A percentile compares a stretch with the other conserved stretches of the same genome.
These are phyloP conservation scores for Anas flavirostris DNA, from an alignment of 2,797 vertebrate genomes.

Conservation along the genomic window DNA sequence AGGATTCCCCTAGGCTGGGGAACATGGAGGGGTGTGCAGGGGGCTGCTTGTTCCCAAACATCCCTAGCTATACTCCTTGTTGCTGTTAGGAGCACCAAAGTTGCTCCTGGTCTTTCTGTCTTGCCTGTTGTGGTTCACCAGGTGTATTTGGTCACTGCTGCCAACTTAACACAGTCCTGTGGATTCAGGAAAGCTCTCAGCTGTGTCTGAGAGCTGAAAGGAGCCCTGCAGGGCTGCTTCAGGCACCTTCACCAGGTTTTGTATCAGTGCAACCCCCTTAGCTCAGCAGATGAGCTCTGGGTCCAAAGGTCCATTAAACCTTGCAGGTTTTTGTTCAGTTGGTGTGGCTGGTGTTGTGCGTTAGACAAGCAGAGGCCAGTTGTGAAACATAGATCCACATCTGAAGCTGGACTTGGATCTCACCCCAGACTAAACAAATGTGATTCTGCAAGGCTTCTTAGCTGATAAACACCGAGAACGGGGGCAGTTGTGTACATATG, in stretches of 20 bases:
- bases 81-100: neutral
- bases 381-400: neutral
- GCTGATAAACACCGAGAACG: neutral
- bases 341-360: neutral
- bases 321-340: neutral
- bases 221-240: neutral
- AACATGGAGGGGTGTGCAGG: fast-evolving
- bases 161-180: neutral
- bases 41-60: neutral
- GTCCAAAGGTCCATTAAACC: neutral
- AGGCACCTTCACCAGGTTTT: neutral
- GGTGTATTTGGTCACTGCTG: neutral
- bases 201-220: neutral
- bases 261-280: fast-evolving
- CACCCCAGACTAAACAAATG: neutral
- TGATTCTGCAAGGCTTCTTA: neutral
- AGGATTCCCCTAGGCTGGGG: neutral
- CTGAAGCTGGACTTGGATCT: neutral
- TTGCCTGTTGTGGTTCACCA: neutral
- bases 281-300: neutral
- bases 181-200: neutral
- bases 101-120: neutral
- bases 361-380: neutral
- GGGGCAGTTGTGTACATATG: neutral
- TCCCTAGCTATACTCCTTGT: too few species aligned